Percentiles rank a stretch among this genome's conserved stretches.
These are phyloP conservation scores for Callithrix jacchus DNA, from an alignment of 2,113 vertebrate species.

Conservation along the genomic window DNA sequence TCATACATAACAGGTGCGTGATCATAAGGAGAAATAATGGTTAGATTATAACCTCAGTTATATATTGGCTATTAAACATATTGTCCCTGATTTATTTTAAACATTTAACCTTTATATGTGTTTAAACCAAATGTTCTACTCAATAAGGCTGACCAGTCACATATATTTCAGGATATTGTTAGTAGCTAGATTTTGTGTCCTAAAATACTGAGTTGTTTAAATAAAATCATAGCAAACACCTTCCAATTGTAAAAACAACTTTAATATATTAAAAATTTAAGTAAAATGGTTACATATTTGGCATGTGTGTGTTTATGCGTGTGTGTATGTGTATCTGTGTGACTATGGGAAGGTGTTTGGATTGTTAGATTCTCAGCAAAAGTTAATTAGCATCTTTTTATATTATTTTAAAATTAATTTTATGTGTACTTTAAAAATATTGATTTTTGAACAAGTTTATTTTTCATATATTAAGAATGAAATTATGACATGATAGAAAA, in stretches of 20 bases:
- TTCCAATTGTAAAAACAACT: not conserved
- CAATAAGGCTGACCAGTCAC: not conserved
- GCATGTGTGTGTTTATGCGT: not conserved
- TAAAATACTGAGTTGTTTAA: not conserved
- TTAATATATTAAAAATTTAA: not conserved
- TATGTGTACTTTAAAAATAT: not conserved
- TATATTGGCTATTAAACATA: not conserved
- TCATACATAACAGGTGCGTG: slow-evolving; percentile 8
- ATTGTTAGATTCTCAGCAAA: not conserved
- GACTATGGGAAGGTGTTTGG: not conserved
- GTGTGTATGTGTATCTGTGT: not conserved
- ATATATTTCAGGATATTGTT: not conserved
- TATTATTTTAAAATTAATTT: slow-evolving; percentile 17
- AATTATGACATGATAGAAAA: slow-evolving; percentile 21
- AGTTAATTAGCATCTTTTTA: not conserved
- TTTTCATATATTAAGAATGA: not conserved
- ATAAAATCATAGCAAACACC: not conserved
- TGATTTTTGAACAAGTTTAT: not conserved
- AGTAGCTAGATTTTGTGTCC: not conserved
- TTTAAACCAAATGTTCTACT: slow-evolving; percentile 17
- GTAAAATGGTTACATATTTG: not conserved
- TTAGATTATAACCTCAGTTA: slow-evolving; percentile 9
- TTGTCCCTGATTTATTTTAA: slow-evolving; percentile 22
- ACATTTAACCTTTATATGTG: slow-evolving; percentile 21
- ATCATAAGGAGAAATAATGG: not conserved